Evolutionary conservation across 2,113 vertebrate genomes (phyloP), one percentile per base, ranked within the genome.

Genomic region (Rhipidura dahli): DNA sequence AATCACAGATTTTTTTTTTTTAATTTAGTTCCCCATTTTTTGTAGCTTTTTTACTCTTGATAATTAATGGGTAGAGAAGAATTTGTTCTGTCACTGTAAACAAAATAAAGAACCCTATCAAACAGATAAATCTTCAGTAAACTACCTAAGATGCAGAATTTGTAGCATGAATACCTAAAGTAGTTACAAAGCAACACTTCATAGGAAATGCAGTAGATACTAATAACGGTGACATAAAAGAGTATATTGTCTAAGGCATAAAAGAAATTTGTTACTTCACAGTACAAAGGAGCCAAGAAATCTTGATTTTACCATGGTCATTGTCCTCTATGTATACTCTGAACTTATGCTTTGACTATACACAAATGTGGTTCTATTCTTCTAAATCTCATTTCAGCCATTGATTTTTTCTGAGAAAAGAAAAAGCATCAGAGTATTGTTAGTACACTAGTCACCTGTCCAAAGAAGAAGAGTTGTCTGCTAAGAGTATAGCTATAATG

Each of bases 381-480:
- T n/a, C 45, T 57, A 47, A 39, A 57, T 75, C 28, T 82, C 31
- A 39, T 82, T 84, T 82, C 47, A 85, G 33, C 15, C 17, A 45
- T 15, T 5, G 83, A 0, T 23, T 45, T 61, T 47, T 47, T 21
- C 9, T 24, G 11, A 4, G 17, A 2, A 3, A 17, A 10, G 2
- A 33, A 35, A 59, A 59, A 51, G 11, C 8, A 4, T 9, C 44
- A 45, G 11, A 42, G 7, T 40, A 23, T 18, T 69, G 24, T 65
- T 60, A 57, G 11, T 42, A 50, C 10, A 30, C 20, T 61, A 17
- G 1, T 80, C 45, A 68, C 11, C 27, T 42, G 30, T 35, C 30
- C 7, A 72, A 76, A 87, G 37, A 73, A 26, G 27, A 81, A 66
- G 11, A 71, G 30, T 40, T 26, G 50, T 47, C 22, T 51, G 7